These are phyloP conservation scores for Andricus quercusramuli DNA, from an alignment of 2,888 invertebrate genomes.

Conservation along the genomic window DNA sequence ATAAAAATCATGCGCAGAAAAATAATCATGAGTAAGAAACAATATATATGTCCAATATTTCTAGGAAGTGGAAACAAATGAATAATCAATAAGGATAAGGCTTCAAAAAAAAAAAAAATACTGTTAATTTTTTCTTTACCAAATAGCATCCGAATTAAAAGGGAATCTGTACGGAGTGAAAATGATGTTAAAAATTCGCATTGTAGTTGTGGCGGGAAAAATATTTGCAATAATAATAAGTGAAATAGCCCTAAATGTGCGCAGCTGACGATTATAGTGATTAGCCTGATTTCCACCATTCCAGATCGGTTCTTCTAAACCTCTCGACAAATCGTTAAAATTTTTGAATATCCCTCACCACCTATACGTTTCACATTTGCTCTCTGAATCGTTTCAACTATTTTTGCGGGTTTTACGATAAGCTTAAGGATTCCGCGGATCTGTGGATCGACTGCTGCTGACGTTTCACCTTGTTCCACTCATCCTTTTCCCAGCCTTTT, in stretches of 20 bases:
- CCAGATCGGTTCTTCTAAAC: neutral
- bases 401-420: slow-evolving; percentile 16
- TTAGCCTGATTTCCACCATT: no score
- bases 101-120: no score
- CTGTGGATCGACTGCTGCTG: slow-evolving; percentile 21
- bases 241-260: neutral
- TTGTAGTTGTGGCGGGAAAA: no score
- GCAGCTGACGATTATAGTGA: neutral
- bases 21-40: neutral
- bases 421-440: neutral
- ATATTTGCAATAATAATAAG: neutral
- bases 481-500: neutral
- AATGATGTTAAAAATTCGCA: no score
- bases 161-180: no score
- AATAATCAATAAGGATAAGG: no score
- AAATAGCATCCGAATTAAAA: no score
- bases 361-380: neutral
- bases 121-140: no score
- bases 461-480: neutral
- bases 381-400: slow-evolving; percentile 8
- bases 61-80: no score
- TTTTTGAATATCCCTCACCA: neutral
- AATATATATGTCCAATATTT: no score
- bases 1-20: neutral
- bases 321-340: slow-evolving; percentile 3